Percentiles rank a stretch among this genome's conserved stretches.
Evolutionary conservation across 2,113 vertebrate genomes (phyloP).

Genomic region (Indicator maculatus): DNA sequence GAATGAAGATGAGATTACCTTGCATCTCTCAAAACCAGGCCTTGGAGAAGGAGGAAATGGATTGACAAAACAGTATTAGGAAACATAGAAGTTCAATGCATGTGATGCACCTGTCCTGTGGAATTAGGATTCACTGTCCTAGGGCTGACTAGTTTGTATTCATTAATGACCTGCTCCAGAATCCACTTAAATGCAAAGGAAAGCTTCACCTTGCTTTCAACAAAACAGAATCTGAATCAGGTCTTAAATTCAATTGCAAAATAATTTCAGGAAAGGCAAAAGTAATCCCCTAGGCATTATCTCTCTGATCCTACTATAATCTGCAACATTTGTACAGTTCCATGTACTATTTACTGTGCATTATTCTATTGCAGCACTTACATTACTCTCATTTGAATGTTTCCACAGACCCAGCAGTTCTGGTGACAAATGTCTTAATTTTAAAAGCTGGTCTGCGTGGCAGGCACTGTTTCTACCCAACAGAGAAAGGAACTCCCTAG

Average conservation of each 20-base stretch:
- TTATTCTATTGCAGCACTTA: slow-evolving; percentile 18
- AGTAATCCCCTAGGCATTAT: slow-evolving; percentile 39
- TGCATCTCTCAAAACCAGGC: neutral
- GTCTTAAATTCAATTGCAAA: slow-evolving; percentile 30
- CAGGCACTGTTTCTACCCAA: slow-evolving; percentile 4
- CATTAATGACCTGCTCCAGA: neutral
- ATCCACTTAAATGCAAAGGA: neutral
- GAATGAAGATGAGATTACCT: neutral
- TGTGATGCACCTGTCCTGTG: neutral
- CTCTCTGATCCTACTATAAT: slow-evolving; percentile 31
- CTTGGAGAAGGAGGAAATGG: neutral
- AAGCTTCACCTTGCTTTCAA: slow-evolving; percentile 27
- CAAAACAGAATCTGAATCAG: neutral
- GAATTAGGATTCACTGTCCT: neutral
- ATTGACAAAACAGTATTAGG: neutral
- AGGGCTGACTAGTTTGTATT: neutral
- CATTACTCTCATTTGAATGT: slow-evolving; percentile 26
- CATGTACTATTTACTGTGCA: slow-evolving; percentile 24
- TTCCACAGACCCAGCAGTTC: neutral
- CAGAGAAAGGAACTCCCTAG: slow-evolving; percentile 35
- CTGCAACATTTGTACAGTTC: slow-evolving; percentile 31
- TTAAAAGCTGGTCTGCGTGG: slow-evolving; percentile 2
- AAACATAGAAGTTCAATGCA: neutral
- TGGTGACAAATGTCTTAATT: slow-evolving; percentile 50
- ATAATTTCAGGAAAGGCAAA: slow-evolving; percentile 46